Evolutionary conservation across 2,888 invertebrate species (phyloP).

Genomic region (Patella pellucida): DNA sequence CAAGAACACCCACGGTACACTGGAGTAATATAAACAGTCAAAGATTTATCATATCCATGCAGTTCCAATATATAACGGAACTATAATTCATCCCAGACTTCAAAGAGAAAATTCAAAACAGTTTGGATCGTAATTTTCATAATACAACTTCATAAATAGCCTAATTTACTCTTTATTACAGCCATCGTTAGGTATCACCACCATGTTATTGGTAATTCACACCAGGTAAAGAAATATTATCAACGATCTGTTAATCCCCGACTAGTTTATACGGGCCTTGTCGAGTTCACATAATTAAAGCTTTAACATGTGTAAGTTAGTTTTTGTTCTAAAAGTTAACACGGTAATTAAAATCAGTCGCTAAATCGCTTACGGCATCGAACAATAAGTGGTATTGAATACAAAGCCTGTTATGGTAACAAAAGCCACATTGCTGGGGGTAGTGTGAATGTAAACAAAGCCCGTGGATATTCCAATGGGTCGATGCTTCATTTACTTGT

Average conservation of each 20-base stretch:
- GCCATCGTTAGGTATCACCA: too few species aligned
- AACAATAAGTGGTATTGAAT: constrained; percentile 8
- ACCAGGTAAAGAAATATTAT: not conserved
- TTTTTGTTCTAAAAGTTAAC: not conserved
- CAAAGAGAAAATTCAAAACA: too few species aligned
- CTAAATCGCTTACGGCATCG: constrained; percentile 3
- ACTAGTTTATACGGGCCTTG: not conserved
- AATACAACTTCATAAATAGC: too few species aligned
- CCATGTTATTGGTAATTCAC: not conserved
- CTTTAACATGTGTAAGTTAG: not conserved
- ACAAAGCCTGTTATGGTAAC: not conserved
- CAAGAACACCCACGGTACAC: too few species aligned
- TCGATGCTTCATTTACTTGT: not conserved
- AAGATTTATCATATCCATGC: too few species aligned
- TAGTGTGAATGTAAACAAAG: constrained; percentile 2
- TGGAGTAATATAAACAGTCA: too few species aligned
- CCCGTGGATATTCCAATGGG: not conserved
- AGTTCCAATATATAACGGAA: too few species aligned
- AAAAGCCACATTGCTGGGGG: not conserved
- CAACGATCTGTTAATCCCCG: not conserved
- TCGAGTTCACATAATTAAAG: not conserved
- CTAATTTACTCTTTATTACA: too few species aligned
- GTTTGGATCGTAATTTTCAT: too few species aligned
- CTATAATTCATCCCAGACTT: too few species aligned
- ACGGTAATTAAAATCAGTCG: constrained; percentile 1